phyloP scores from a whole-genome alignment of 2,797 vertebrate species.

The Clamator glandarius region DNA sequence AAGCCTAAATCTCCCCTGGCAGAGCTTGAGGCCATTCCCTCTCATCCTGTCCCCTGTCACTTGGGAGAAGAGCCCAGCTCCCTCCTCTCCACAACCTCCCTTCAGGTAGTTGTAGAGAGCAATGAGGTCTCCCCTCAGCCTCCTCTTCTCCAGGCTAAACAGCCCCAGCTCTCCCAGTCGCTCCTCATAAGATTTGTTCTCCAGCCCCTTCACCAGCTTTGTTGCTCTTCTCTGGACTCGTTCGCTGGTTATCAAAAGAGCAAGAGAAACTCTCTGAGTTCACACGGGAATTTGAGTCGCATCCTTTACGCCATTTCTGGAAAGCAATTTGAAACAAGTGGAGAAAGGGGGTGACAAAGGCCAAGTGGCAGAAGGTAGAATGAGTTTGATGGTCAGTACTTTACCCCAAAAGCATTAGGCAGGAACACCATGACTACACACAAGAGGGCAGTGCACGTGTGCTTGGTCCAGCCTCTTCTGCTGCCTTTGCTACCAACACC shows the following conservation, averaged over 20 bases:
- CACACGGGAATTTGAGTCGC: accelerated
- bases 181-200: too few species aligned
- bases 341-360: not conserved
- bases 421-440: not conserved
- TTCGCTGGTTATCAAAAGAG: not conserved
- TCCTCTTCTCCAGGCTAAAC: too few species aligned
- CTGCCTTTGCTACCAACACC: not conserved
- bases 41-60: too few species aligned
- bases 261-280: not conserved
- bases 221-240: too few species aligned
- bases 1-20: too few species aligned
- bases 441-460: not conserved
- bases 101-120: too few species aligned
- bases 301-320: not conserved
- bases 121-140: too few species aligned
- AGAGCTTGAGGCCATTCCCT: too few species aligned
- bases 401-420: not conserved
- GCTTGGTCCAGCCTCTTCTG: not conserved
- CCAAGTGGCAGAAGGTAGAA: not conserved
- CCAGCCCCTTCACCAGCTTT: too few species aligned
- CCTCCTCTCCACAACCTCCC: too few species aligned
- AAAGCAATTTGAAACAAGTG: not conserved
- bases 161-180: too few species aligned
- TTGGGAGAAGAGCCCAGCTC: too few species aligned
- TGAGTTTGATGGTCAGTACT: not conserved